Evolutionary conservation across 2,113 vertebrate genomes (phyloP), one percentile per base, ranked within the genome.

Genomic region (Alethe diademata): DNA sequence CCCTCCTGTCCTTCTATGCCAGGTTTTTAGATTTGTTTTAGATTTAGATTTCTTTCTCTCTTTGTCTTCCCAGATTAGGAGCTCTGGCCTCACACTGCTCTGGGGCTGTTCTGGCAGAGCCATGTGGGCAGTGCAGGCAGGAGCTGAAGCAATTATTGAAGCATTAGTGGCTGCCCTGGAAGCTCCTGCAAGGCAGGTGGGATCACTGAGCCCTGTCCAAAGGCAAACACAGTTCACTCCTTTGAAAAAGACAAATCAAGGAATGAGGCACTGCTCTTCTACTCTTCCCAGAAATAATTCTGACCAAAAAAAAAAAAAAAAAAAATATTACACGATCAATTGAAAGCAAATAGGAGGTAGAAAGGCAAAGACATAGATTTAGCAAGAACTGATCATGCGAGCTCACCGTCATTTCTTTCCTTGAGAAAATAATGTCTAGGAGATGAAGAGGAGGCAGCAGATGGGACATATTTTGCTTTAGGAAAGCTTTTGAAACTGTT

Each of bases 401-500:
- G 84, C 90, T 94, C 79, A 58, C 72, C 66, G 42, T 78, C 60
- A 95, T 94, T 95, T 93, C 60, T 43, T 70, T 92, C 86, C 92
- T 86, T 62, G 96, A 93, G 86, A 83, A 96, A 96, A 94, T 93
- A 88, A 92, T 67, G 86, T 88, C 88, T 96, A 73, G 67, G 92
- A 86, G 95, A 94, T 95, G 81, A 88, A 92, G 88, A 94, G 72
- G 75, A 95, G 79, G 95, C 79, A 95, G 92, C 96, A 97, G 96
- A 97, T 97, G 96, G 96, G 96, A 80, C 95, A 94, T 97, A 93
- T 95, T 97, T 97, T 97, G 96, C 96, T 97, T 97, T 97, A 90
- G 95, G 96, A 97, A 97, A 95, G 95, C 94, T 95, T 96, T 94
- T 97, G 95, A 97, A 95, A 92, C 79, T 76, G 96, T 96, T 97